Evolutionary conservation across 2,888 invertebrate species (phyloP), one percentile per base, ranked within the genome.

Genomic region (Melolontha melolontha): DNA sequence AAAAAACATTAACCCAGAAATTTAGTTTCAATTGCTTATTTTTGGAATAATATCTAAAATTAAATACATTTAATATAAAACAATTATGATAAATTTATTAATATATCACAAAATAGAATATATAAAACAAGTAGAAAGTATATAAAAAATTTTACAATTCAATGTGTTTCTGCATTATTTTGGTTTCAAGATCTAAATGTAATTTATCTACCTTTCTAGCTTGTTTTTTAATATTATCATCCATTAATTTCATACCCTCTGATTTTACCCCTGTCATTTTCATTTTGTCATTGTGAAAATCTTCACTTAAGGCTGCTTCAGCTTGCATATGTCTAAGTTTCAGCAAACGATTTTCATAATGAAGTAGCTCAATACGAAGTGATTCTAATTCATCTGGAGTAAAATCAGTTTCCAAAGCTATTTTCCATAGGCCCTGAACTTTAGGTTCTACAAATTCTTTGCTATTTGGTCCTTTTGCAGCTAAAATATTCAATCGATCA

Each of bases 371-470:
- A 67, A 91, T 88, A 91, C 92, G 92, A 51, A 97, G 85, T 0
- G 95, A 95, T 66, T 90, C 89, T 10, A 97, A 85, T 83, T 97
- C 96, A 69, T 92, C 90, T 0, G 89, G 86, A 17, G 91, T 89
- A 82, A 97, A 97, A 80, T 95, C 92, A 10, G 91, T 89, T 63
- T 91, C 87, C 14, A 91, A 80, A 1, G 96, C 97, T 67, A 93
- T 85, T 74, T 89, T 89, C 97, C 97, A 97, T 34, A 97, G 84
- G 0, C 92, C 92, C 81, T 94, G 92, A 0, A 97, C 96, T 84
- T 95, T 93, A 0, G 95, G 94, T 78, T 97, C 97, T 49, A 94
- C 88, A 80, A 97, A 97, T 79, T 95, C 95, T 79, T 90, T 90
- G 77, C 92, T 92, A 67, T 91, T 89, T 0, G 94, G 93, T 77